phyloP scores from a whole-genome alignment of 2,797 vertebrate genomes.

The Argyrosomus regius region DNA sequence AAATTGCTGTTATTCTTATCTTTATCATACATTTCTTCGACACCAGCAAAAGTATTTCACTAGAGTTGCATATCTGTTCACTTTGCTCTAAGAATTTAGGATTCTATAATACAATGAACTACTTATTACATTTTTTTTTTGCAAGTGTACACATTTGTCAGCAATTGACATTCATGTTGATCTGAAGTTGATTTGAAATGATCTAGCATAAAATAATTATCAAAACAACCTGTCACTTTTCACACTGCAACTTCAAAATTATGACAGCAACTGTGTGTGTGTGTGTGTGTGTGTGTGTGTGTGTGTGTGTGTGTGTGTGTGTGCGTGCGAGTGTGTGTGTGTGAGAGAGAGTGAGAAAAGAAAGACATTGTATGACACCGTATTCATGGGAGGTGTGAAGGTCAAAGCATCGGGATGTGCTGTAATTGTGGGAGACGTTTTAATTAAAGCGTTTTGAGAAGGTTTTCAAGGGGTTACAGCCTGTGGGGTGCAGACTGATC shows the following conservation, averaged over 20 bases:
- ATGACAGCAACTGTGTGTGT: conserved; percentile 2
- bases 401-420: conserved; percentile 77
- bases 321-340: conserved; percentile 7
- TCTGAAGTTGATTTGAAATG: conserved; percentile 3
- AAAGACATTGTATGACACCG: conserved; percentile 60
- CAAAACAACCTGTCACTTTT: conserved; percentile 29
- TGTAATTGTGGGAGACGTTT: conserved; percentile 84
- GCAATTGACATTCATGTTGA: conserved; percentile 6
- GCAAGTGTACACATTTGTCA: conserved; percentile 4
- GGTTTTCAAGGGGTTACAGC: conserved; percentile 80
- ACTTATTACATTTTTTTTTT: background rate
- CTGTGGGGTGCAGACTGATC: conserved; percentile 75
- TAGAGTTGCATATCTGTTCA: background rate
- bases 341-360: conserved; percentile 2
- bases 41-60: background rate
- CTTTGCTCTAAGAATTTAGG: background rate
- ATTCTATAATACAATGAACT: background rate
- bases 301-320: conserved; percentile 7
- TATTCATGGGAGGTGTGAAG: conserved; percentile 78
- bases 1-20: background rate
- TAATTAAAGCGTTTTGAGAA: conserved; percentile 84
- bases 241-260: background rate
- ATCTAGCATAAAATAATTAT: conserved; percentile 23
- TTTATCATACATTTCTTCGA: background rate
- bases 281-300: background rate